Evolutionary conservation across 2,797 vertebrate genomes (phyloP), one percentile per base, ranked within the genome.

Genomic region (Psittacula derbiana): DNA sequence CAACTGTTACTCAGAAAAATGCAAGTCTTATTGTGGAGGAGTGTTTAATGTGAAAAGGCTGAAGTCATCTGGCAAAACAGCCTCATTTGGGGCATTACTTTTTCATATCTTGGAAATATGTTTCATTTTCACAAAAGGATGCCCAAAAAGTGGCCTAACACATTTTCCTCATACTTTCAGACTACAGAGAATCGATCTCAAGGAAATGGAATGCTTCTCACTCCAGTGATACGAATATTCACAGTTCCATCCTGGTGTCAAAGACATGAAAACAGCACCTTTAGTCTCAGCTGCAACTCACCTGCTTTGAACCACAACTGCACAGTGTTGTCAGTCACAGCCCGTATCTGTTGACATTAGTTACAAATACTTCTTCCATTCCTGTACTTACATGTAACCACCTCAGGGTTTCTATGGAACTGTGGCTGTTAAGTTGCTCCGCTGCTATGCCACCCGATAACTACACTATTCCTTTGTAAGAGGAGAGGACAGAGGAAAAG

Each of bases 111-210:
- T 61, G 60, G 80, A 91, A 92, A 86, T 80, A 33, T 80, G 40
- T 76, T 91, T 92, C 38, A 78, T 89, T 96, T 88, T 86, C 75
- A 88, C 44, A 50, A 73, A 90, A 83, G 25, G 23, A 71, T 58
- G 40, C 24, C 49, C 70, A 86, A 38, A 93, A 66, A 85, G 60
- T 61, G 20, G 16, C 47, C 44, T 4, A 6, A 76, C 74, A 81
- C 55, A 74, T 92, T 88, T 91, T 76, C 23, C 41, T 96, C 66
- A 67, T 70, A 43, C 60, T 86, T 90, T 52, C 66, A 94, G 76
- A 27, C 62, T 81, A 47, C 76, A 73, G 60, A 83, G 80, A 41
- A 33, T 60, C 93, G 55, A 69, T 81, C 85, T 49, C 57, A 31
- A 88, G 60, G 86, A 92, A 91, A 90, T 0, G 11, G 14, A 52